A percentile compares a stretch with the other conserved stretches of the same genome.
Evolutionary conservation across 2,888 invertebrate species (phyloP).

Genomic region (Drosophila emarginata): DNA sequence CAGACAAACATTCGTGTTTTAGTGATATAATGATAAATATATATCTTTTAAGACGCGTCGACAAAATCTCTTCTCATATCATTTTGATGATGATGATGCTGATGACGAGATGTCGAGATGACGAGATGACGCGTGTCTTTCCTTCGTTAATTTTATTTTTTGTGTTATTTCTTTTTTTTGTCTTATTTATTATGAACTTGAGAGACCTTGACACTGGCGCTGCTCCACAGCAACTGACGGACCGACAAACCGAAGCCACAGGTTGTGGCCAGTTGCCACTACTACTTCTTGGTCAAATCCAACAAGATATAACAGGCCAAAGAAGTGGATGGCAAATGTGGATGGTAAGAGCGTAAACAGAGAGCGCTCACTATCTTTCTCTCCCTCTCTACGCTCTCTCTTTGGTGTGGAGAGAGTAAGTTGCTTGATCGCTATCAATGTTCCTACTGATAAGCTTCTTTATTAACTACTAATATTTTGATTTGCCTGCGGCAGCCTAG

Average conservation of each 20-base stretch:
- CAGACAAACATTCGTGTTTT: conserved; percentile 6
- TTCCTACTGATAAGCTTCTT: conserved; percentile 55
- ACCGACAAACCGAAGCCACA: conserved; percentile 53
- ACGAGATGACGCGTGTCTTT: conserved; percentile 44
- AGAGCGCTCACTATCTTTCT: not conserved
- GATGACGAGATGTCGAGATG: conserved; percentile 17
- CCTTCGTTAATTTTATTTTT: conserved; percentile 11
- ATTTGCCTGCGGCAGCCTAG: conserved; percentile 12
- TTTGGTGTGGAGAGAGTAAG: conserved; percentile 13
- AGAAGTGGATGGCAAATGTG: conserved; percentile 60
- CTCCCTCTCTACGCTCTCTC: not conserved
- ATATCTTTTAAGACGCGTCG: conserved; percentile 9
- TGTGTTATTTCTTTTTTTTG: not conserved
- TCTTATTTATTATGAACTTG: conserved; percentile 71
- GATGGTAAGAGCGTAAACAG: conserved; percentile 57
- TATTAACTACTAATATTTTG: conserved; percentile 38
- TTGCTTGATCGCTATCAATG: conserved; percentile 12
- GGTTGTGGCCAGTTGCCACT: conserved; percentile 61
- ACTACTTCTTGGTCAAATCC: conserved; percentile 71
- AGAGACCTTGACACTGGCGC: conserved; percentile 83
- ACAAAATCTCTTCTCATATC: conserved; percentile 2
- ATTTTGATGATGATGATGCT: not conserved
- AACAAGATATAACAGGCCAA: conserved; percentile 36
- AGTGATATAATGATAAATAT: conserved; percentile 1
- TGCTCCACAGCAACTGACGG: conserved; percentile 81